Base-by-base conservation (phyloP, 92 coral and sea anemone species). In the Zoanthus solanderi region DNA sequence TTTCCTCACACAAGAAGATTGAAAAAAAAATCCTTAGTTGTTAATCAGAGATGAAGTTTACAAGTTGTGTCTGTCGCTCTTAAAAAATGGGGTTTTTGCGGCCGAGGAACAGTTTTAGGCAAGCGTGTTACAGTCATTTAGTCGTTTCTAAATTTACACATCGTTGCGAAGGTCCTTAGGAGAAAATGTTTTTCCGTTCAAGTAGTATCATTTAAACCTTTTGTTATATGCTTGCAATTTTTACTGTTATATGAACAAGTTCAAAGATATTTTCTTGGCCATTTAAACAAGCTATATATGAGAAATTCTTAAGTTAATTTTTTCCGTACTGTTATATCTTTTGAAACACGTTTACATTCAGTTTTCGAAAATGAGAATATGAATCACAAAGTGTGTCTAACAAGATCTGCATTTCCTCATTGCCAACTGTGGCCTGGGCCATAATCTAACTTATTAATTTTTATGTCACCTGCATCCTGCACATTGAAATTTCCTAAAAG, bases 1-100 rank as follows among this genome's bases (percentile, higher is more conserved):
- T 63, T 81, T 81, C 47, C 58, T 81, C 29, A 81, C 85, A 17
- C 85, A 80, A 63, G 74, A 67, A 7, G 67, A 81, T n/a, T 71
- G 85, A 81, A 23, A n/a, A 14, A 44, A 42, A 81, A 48, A 14
- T 45, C 42, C 54, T 10, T 47, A 23, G 54, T 61, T 8, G 23
- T 61, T 81, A 13, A 11, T 81, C 3, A 60, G 57, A 58, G 17
- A 34, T 42, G 45, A 16, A 16, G 61, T n/a, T 74, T 45, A 32
- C 12, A 45, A 28, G 6, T 63, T 37, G 42, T 46, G 30, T 23
- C 17, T 7, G 56, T 17, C 18, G 23, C 13, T 15, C 44, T 76
- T 58, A 18, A 14, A 68, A 23, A 23, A 23, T 30, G 11, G 30
- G 30, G 28, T 37, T 37, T 12, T 14, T 15, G 66, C 17, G 6